phyloP scores from a whole-genome alignment of 2,888 invertebrate species.

The Brachyopa scutellaris region DNA sequence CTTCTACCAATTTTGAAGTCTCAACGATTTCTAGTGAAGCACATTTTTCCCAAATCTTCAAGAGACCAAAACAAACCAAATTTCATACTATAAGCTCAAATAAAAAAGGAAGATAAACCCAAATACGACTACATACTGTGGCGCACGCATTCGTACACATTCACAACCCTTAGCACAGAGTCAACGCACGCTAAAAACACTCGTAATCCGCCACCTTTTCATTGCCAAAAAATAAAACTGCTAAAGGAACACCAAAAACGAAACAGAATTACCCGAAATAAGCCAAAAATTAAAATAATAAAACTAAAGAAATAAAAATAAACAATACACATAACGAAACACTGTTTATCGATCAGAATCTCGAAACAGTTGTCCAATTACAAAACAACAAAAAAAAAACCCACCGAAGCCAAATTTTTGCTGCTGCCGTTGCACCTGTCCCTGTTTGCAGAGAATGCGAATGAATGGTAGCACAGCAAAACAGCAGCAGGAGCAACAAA shows the following conservation, averaged over 20 bases:
- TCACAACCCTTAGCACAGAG: conserved; percentile 20
- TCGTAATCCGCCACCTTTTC: conserved; percentile 28
- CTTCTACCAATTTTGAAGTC: too few species aligned
- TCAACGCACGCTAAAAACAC: conserved; percentile 34
- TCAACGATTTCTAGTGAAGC: neutral
- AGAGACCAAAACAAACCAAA: neutral
- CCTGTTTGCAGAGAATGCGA: conserved; percentile 44
- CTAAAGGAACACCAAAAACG: conserved; percentile 26
- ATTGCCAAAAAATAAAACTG: conserved; percentile 20
- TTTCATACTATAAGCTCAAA: neutral
- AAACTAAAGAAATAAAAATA: conserved; percentile 21
- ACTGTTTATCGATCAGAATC: conserved; percentile 67
- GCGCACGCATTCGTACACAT: neutral
- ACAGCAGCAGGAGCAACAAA: conserved; percentile 43
- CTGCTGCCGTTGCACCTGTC: conserved; percentile 60
- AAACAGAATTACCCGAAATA: conserved; percentile 32
- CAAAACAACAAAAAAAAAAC: conserved; percentile 54
- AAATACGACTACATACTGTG: conserved; percentile 1
- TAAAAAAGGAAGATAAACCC: too few species aligned
- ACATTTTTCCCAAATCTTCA: neutral
- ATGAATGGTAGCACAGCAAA: conserved; percentile 12
- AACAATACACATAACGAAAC: conserved; percentile 50
- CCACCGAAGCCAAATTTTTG: conserved; percentile 55
- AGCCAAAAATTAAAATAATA: conserved; percentile 21
- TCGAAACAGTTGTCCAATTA: conserved; percentile 72